These are phyloP conservation scores for Notothenia rossii DNA, from an alignment of 2,113 vertebrate genomes.

Conservation along the genomic window DNA sequence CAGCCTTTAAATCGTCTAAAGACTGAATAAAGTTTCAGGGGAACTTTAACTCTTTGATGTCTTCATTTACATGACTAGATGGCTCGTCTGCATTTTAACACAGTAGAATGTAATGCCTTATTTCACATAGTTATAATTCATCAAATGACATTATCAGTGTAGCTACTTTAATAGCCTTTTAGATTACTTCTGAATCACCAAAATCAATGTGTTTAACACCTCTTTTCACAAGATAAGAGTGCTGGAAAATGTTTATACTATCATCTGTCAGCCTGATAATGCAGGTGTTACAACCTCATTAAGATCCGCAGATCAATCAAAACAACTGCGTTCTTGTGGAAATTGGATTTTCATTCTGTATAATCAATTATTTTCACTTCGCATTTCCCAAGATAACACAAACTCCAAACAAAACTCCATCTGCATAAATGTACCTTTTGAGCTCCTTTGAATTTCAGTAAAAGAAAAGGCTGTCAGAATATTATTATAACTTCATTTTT, in stretches of 20 bases:
- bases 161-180: slow-evolving; percentile 16
- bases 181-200: not conserved
- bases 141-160: not conserved
- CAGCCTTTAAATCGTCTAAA: slow-evolving; percentile 30
- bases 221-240: too few species aligned
- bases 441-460: slow-evolving; percentile 27
- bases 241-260: too few species aligned
- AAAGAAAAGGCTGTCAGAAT: slow-evolving; percentile 43
- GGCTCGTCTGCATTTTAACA: slow-evolving; percentile 13
- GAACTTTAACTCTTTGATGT: slow-evolving; percentile 49
- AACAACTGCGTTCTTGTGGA: slow-evolving; percentile 18
- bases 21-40: slow-evolving; percentile 30
- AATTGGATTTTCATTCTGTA: slow-evolving; percentile 53
- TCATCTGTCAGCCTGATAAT: too few species aligned
- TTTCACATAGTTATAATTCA: not conserved
- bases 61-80: slow-evolving; percentile 48
- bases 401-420: slow-evolving; percentile 25
- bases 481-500: slow-evolving; percentile 40
- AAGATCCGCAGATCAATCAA: slow-evolving; percentile 34
- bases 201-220: too few species aligned
- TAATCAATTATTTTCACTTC: slow-evolving; percentile 34
- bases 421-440: slow-evolving; percentile 26
- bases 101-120: not conserved
- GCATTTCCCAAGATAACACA: slow-evolving; percentile 38
- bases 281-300: slow-evolving; percentile 22